Evolutionary conservation across 2,113 vertebrate species (phyloP), one percentile per base, ranked within the genome.

Genomic region (Smithornis capensis): DNA sequence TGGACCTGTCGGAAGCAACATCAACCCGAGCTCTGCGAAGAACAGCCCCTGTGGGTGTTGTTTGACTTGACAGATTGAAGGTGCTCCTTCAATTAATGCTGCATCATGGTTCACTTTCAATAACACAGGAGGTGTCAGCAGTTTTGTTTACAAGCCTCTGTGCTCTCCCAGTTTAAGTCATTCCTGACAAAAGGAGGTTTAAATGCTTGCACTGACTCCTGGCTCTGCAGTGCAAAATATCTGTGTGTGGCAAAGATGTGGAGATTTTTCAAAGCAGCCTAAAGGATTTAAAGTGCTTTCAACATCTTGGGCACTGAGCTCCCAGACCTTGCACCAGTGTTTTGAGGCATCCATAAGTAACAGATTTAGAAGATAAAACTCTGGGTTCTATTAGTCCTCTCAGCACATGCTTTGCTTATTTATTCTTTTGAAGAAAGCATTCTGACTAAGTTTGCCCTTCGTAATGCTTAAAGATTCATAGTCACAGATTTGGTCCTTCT

Each of bases 201-300:
- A 94, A 95, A 93, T 35, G 64, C 69, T 93, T 19, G 28, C 94
- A 94, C 83, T 92, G 90, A 96, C 94, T 96, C 92, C 92, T 78
- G 76, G 93, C 86, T 90, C 85, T 0, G 7, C 56, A 4, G 42
- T 23, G 68, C 90, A 92, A 94, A 95, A 95, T 77, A 94, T 60
- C 95, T 9, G 6, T 87, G 85, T 76, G 83, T 91, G 91, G 75
- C 73, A 89, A 77, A 77, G 76, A 56, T 12, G 3, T 12, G 38
- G 92, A 90, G 88, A 71, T 93, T 95, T 96, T 89, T 97, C 94
- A 95, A 93, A 96, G 94, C 68, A 71, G 86, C 69, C 88, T 92
- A 75, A 83, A 95, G 93, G 77, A 89, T 94, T 96, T 95, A 95
- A 96, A 84, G 73, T 84, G 88, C 88, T 94, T 96, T 89, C 90